Evolutionary conservation across 1,140 invertebrate species (phyloP), one percentile per base, ranked within the genome.

Genomic region (Plodia interpunctella): DNA sequence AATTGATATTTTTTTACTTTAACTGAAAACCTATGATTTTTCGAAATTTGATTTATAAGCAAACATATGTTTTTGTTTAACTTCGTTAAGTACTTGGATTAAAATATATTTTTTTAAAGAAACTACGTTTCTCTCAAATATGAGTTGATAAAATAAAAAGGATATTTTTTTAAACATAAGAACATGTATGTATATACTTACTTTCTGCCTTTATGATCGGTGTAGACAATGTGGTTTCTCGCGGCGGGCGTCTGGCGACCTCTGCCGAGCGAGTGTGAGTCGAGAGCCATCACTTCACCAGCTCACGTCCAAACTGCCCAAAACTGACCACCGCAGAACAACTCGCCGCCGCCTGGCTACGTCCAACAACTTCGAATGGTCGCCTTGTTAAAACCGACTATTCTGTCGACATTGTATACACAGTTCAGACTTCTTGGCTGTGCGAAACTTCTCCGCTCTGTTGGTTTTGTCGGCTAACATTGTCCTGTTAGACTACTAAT

Each of bases 191-290:
- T n/a, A n/a, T n/a, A 53, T 76, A 87, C 90, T 90, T 66, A 90
- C 90, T 90, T 90, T 68, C 87, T 77, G 59, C 90, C 90, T 60
- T 90, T 90, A 60, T 90, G 88, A 58, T 90, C 90, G 11, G 90
- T 90, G 72, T 90, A 90, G 58, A 90, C 86, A 55, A 90, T 90
- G 58, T 90, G 90, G 57, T 90, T 90, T 50, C 88, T 80, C 3
- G 79, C 77, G 11, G 85, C 70, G 0, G 83, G 83, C 2, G 72
- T 70, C 44, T 84, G 82, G 15, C 81, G 72, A 19, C 51, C 72
- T 13, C 83, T 72, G 56, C 70, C 78, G 50, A 87, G 60, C 15
- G 84, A 81, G 38, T 83, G 77, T 6, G 80, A 62, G 19, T 87
- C 86, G 80, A 88, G 70, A 56, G 38, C 11, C 20, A 54, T 52